Base-by-base conservation (phyloP, 2,113 vertebrate species). In the Aegotheles bennettii region DNA sequence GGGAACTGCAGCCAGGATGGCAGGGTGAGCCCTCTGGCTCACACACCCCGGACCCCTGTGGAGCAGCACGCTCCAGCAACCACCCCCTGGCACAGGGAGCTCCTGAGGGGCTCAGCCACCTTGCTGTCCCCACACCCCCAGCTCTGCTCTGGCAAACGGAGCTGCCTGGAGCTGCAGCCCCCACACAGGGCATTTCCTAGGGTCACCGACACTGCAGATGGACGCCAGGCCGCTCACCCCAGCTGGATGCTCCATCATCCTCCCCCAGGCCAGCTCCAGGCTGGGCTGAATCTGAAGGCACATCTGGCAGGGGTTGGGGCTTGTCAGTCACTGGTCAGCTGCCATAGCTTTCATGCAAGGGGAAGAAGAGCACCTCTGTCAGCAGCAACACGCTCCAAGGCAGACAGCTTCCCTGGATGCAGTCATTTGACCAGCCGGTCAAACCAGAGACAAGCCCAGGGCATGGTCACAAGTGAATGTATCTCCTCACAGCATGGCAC, bases 171-270 rank as follows among this genome's bases (percentile, higher is more conserved):
- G 35, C 75, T 71, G 56, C n/a, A 1, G 69, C 33, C 51, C 2
- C 78, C 4, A 43, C 2, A 29, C 16, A 7, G 16, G 36, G 28
- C 20, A 0, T 64, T 57, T 53, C 53, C 35, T 10, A 2, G 43
- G 51, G 16, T 4, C 14, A 11, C 53, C 0, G 21, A 5, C 8
- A 42, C 23, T 0, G 61, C 0, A 5, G n/a, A 18, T 6, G 67
- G 29, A 11, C 1, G 1, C 23, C 0, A 6, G 79, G 79, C 53
- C 2, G 0, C 4, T 89, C 54, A 28, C 48, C 54, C n/a, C 59
- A 1, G 31, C 23, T 29, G 31, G 60, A 68, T 5, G 61, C 57
- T 43, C 67, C 2, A 48, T 11, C n/a, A 0, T 42, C 8, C 7
- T 6, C 12, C 14, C 59, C 67, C 63, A 0, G 53, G 35, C 12